A percentile compares a stretch with the other conserved stretches of the same genome.
Conservation (phyloP, 2,113 vertebrate species). For the Rhipidura dahli region DNA sequence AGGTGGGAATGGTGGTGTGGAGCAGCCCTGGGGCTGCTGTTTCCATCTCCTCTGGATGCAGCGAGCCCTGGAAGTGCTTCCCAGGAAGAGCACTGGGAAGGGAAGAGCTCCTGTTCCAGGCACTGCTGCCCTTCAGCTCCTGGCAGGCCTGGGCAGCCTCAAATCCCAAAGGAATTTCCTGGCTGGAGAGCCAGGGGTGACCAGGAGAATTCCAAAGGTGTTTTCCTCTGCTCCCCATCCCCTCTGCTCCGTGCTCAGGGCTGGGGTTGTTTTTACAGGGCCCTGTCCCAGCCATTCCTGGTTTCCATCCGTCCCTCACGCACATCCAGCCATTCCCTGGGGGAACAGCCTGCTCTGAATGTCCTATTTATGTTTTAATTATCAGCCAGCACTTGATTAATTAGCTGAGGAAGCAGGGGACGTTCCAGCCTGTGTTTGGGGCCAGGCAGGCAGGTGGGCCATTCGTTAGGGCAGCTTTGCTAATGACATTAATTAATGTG, state of each 20-base stretch:
- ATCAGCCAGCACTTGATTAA: neutral
- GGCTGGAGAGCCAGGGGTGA: neutral
- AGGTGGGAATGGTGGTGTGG: neutral
- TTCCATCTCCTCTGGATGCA: neutral
- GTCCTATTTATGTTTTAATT: neutral
- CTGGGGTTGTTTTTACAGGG: neutral
- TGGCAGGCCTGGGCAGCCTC: neutral
- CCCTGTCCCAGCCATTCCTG: neutral
- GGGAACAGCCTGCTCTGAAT: neutral
- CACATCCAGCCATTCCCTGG: neutral
- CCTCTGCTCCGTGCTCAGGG: neutral
- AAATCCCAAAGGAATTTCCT: neutral
- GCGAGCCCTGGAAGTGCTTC: neutral
- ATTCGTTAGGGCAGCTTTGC: neutral
- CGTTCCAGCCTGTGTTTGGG: fast-evolving
- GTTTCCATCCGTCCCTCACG: neutral
- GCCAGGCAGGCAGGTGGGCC: neutral
- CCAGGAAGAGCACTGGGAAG: neutral
- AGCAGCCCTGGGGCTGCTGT: neutral
- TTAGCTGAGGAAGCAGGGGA: neutral
- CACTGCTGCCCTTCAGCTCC: neutral
- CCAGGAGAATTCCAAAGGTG: neutral
- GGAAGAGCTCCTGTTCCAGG: neutral
- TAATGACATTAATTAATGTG: neutral
- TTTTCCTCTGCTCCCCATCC: neutral